Conservation (phyloP, 2,888 invertebrate species). For the Zhengitettix transpicula region DNA sequence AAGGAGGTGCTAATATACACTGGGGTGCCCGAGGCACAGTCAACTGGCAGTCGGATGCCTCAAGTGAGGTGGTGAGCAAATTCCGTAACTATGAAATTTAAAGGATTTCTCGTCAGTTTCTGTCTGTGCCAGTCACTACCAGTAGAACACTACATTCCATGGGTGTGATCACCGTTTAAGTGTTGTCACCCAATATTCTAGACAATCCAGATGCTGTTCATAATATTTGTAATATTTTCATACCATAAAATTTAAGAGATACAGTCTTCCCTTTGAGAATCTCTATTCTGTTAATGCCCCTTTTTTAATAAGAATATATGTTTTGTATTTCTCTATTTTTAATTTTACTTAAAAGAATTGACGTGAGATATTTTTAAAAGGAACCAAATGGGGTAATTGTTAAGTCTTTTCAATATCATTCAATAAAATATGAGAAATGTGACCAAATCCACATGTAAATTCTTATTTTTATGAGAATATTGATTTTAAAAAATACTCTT, state of each 20-base stretch:
- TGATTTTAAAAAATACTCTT: too few relatives aligned
- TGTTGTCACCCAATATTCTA: neutral
- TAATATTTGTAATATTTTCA: neutral
- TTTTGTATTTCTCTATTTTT: neutral
- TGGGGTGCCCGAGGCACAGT: slow-evolving; percentile 32
- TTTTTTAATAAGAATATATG: neutral
- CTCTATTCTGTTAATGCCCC: neutral
- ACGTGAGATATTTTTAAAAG: neutral
- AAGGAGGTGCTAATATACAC: slow-evolving; percentile 70
- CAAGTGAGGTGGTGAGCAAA: slow-evolving; percentile 67
- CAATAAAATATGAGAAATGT: too few relatives aligned
- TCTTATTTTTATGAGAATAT: neutral
- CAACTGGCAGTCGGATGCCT: slow-evolving; percentile 57
- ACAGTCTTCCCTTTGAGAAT: neutral
- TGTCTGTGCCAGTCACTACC: neutral
- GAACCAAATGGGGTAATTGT: neutral
- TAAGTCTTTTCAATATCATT: too few relatives aligned
- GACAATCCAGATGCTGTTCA: neutral
- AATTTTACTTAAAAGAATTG: neutral
- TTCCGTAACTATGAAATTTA: slow-evolving; percentile 88
- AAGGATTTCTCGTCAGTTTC: slow-evolving; percentile 18
- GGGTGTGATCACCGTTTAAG: neutral
- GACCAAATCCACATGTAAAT: too few relatives aligned
- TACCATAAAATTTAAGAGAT: neutral
- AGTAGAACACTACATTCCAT: neutral